Evolutionary conservation across 2,113 vertebrate species (phyloP), one percentile per base, ranked within the genome.

Genomic region (Periophthalmus modestus): DNA sequence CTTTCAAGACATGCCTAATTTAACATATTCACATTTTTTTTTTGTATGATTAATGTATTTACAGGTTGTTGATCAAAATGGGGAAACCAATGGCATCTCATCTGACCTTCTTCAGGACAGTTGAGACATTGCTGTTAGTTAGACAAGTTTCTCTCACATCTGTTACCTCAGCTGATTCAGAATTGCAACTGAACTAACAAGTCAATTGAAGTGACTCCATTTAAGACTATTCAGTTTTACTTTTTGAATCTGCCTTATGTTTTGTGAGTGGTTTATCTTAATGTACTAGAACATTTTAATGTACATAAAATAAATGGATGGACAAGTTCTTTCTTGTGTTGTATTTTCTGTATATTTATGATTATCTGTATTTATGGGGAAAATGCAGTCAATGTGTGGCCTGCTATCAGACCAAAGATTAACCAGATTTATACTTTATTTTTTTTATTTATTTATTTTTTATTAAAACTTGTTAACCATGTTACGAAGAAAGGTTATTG

Each of bases 21-120:
- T 21, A 23, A 58, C 10, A 12, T 23, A 4, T 59, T 24, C n/a
- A 13, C 5, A 5, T 28, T 24, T 14, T 6, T 3, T 28, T 24
- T 14, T 6, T 3, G 2, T 6, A 4, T 28, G 12, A 3, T 28
- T 28, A 43, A 21, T 0, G 67, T 68, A 48, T 82, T 67, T 80
- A 36, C 71, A 92, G 89, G 73, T 68, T 12, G 83, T 81, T 7
- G 92, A 93, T 81, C 84, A 79, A 73, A 89, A 91, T 2, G 73
- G 85, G 57, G 88, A 79, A 67, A 81, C 59, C 63, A 74, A 74
- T 0, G 67, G 79, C 21, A 88, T 80, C 3, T 33, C 72, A 0
- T 89, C 84, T 11, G 82, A 93, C 80, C 78, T 90, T 36, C 80
- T 91, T 67, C 89, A 90, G 85, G 79, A 90, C 72, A 77, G 85